Evolutionary conservation across 2,797 vertebrate genomes (phyloP), one percentile per base, ranked within the genome.

Genomic region (Enteromius argenteus): DNA sequence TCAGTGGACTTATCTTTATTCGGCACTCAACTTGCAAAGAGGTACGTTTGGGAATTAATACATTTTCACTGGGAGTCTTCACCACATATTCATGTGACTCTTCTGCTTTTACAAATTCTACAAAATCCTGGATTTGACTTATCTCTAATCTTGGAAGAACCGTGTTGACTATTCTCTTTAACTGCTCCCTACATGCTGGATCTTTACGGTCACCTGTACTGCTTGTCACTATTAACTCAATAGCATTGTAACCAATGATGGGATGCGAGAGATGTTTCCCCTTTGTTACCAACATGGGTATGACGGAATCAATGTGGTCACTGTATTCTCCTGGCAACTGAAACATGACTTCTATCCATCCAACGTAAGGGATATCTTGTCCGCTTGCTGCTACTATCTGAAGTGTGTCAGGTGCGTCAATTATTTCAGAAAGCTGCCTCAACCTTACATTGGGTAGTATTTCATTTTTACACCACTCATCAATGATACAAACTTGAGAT

Each of bases 81-180:
- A 60, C 84, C 64, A 85, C 35, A 19, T 85, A 76, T 5, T 85
- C 73, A 69, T 56, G 19, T 39, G 30, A 37, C 23, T 44, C 51
- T 69, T 78, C 79, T 19, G 64, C 42, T 27, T 51, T 78, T n/a
- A 81, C 73, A 17, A 86, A 51, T n/a, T 81, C 79, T 67, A 77
- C 76, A 11, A 60, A 60, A 2, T 23, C 58, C 27, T 60, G 23
- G 27, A 60, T 60, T 23, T 27, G 23, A 23, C 3, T 60, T 27
- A 4, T n/a, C 27, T 27, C 27, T 27, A 27, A 27, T 27, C 27
- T 27, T 27, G 27, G 27, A 27, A 27, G 27, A 27, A 27, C 27
- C 27, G 27, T 27, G 27, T 27, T 27, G 27, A 27, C 27, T 27
- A 27, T 27, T 27, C 27, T 27, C 27, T 27, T 27, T 27, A 27